Base-by-base conservation (phyloP, 1,140 invertebrate species). In the Vanessa tameamea region DNA sequence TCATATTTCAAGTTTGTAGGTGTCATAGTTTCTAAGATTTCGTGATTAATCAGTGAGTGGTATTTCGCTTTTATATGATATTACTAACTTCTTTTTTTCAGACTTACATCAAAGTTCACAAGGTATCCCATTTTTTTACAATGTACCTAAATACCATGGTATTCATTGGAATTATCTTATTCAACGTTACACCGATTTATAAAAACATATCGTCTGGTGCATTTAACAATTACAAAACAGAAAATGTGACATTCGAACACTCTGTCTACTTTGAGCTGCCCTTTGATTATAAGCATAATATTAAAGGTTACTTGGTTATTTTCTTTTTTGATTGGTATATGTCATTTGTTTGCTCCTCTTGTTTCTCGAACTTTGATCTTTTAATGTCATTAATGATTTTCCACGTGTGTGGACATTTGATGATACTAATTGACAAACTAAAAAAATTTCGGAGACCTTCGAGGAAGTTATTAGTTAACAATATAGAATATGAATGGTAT, bases 331-430 rank as follows among this genome's bases (percentile, higher is more conserved):
- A 83, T 64, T 76, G 73, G 68, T 78, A 76, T 59, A 67, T 80
- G 8, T 79, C 78, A 9, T 73, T 69, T 14, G 51, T 81, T 15
- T 79, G 72, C 20, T 64, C 70, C 0, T 53, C 26, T 2, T 71
- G 64, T 43, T 73, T 84, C 26, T 78, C 73, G 16, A 75, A 66
- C 12, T 73, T 77, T 15, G 84, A 84, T 43, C 57, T 81, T 9
- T 64, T 76, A 37, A 16, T 84, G 37, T 77, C 74, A 8, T 14
- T 84, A 8, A 71, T 85, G 59, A 67, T 82, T 5, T 78, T 83
- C 20, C 76, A 81, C 57, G 50, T 83, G 12, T 81, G 73, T 75
- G 83, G 83, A 4, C 78, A 81, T 74, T 66, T 83, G 47, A 70
- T 69, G 47, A 83, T 85, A 37, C 66, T 85, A 11, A 69, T 74